Percentiles rank a stretch among this genome's conserved stretches.
Conservation (phyloP, 2,888 invertebrate species). For the Melitaea athalia region DNA sequence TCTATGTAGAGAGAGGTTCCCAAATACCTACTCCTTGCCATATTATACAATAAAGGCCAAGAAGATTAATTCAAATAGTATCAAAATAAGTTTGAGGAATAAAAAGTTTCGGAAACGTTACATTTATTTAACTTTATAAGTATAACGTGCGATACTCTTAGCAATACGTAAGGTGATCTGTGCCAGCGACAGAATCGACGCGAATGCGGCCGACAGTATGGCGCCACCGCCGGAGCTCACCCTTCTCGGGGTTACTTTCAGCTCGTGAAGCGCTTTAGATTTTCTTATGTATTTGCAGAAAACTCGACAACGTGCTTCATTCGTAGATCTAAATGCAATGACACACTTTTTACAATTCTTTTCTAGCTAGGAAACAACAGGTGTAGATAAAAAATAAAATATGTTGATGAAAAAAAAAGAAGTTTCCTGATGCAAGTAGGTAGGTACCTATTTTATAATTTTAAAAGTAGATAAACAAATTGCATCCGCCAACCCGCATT, state of each 20-base stretch:
- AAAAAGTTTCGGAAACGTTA: not conserved
- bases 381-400: no score
- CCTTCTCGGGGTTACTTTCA: constrained; percentile 27
- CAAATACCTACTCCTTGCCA: no score
- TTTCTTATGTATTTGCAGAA: not conserved
- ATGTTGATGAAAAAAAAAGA: no score
- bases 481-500: no score
- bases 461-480: no score
- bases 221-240: constrained; percentile 31
- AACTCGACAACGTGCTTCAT: not conserved
- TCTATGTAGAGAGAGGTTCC: no score
- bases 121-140: not conserved
- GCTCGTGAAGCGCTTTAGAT: constrained; percentile 28
- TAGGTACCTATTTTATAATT: no score
- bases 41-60: no score
- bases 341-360: not conserved
- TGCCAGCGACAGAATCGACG: constrained; percentile 37
- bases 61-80: no score
- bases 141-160: not conserved
- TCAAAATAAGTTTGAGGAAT: no score
- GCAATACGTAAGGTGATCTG: constrained; percentile 31
- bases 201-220: constrained; percentile 36
- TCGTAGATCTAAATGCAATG: not conserved
- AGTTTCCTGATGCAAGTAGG: no score
- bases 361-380: no score